Evolutionary conservation across 2,113 vertebrate species (phyloP).

Genomic region (Naja naja): DNA sequence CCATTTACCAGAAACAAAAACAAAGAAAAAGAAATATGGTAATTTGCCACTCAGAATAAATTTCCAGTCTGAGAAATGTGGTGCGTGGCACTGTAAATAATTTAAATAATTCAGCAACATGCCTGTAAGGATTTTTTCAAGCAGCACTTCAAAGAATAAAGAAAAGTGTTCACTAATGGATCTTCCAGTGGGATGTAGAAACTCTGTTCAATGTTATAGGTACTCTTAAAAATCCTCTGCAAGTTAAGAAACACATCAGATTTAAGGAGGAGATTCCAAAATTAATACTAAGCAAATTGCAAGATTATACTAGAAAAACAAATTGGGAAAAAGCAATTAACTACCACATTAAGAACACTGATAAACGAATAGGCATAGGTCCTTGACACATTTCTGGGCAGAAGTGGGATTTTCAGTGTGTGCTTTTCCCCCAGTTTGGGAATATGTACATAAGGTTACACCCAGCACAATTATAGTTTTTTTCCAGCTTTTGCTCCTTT

Average conservation of each 20-base stretch:
- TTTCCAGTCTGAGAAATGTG: not conserved
- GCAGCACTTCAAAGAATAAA: constrained; percentile 1
- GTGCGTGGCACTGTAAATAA: constrained; percentile 2
- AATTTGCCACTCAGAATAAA: constrained; percentile 7
- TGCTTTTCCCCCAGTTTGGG: not conserved
- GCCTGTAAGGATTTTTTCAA: not conserved
- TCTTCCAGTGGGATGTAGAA: not conserved
- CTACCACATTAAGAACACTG: not conserved
- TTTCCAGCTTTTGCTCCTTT: no score
- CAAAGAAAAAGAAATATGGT: not conserved
- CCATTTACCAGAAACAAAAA: not conserved
- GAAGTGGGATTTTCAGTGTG: not conserved
- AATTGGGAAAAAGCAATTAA: not conserved
- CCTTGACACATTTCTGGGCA: not conserved
- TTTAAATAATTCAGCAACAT: constrained; percentile 24
- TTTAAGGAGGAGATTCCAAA: not conserved
- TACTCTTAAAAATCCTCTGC: not conserved
- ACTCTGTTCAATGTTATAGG: not conserved
- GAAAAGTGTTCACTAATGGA: constrained; percentile 6
- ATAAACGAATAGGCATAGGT: not conserved
- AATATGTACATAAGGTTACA: not conserved
- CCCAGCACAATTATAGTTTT: not conserved
- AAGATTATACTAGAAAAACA: not conserved
- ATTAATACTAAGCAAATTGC: not conserved
- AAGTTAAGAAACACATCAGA: not conserved